Evolutionary conservation across 2,888 invertebrate genomes (phyloP).

Genomic region (Leptopilina myrica): DNA sequence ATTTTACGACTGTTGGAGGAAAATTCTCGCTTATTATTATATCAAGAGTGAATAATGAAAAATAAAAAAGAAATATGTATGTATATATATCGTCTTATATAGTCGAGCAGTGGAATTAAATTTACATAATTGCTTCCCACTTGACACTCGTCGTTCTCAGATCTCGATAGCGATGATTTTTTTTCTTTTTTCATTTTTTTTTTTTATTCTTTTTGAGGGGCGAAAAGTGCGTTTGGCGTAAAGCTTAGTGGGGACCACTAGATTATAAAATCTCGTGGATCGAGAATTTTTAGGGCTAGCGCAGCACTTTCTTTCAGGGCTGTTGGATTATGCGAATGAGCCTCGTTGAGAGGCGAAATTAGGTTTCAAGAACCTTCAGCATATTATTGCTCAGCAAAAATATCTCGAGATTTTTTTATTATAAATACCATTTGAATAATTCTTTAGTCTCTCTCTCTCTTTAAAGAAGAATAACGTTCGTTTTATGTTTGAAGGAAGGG

Average conservation of each 20-base stretch:
- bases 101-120: not conserved
- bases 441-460: not conserved
- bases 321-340: slow-evolving; percentile 7
- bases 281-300: slow-evolving; percentile 20
- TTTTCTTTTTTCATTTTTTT: no score
- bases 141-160: slow-evolving; percentile 24
- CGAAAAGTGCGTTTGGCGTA: slow-evolving; percentile 23
- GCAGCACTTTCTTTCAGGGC: slow-evolving; percentile 19
- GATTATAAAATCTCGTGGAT: slow-evolving; percentile 14
- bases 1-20: not conserved
- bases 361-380: slow-evolving; percentile 9
- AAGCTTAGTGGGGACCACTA: slow-evolving; percentile 20
- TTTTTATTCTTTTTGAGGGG: slow-evolving; percentile 1
- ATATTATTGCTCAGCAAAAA: slow-evolving; percentile 19
- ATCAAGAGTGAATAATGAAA: not conserved
- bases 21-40: not conserved
- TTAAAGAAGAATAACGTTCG: no score
- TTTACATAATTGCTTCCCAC: slow-evolving; percentile 16
- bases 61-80: not conserved
- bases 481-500: not conserved
- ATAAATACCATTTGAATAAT: no score
- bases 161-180: slow-evolving; percentile 28
- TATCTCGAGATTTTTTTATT: not conserved
- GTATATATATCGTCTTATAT: not conserved
- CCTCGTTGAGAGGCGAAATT: slow-evolving; percentile 3